phyloP scores from a whole-genome alignment of 2,888 invertebrate genomes.

The Allolobophora icterica region DNA sequence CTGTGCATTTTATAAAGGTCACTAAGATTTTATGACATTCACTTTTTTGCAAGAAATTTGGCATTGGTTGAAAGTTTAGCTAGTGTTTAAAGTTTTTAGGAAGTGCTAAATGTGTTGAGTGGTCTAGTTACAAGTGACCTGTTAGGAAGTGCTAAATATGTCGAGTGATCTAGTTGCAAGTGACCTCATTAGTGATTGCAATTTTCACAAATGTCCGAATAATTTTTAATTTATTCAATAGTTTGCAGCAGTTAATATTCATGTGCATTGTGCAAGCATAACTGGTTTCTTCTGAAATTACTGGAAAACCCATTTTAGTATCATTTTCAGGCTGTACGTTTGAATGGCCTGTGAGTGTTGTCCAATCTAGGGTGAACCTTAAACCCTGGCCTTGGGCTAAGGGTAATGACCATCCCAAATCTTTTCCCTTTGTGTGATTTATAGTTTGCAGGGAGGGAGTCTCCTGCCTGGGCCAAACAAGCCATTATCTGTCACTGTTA shows the following conservation, averaged over 20 bases:
- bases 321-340: neutral
- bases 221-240: neutral
- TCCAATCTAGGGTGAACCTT: neutral
- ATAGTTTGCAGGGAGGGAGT: neutral
- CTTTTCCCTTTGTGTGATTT: conserved; percentile 28
- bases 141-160: neutral
- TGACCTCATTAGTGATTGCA: neutral
- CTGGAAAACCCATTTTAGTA: neutral
- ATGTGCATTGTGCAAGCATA: neutral
- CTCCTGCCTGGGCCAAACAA: neutral
- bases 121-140: neutral
- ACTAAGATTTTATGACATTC: neutral
- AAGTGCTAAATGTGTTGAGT: neutral
- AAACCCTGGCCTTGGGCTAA: neutral
- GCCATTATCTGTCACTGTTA: conserved; percentile 29
- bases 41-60: neutral
- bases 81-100: neutral
- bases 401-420: conserved; percentile 14
- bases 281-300: neutral
- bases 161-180: neutral
- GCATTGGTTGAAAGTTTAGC: neutral
- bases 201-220: neutral
- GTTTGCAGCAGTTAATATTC: neutral
- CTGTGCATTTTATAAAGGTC: neutral
- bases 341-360: conserved; percentile 11